Percentiles rank a stretch among this genome's conserved stretches.
These are phyloP conservation scores for Spodoptera picta DNA, from an alignment of 2,888 invertebrate species.

Conservation along the genomic window DNA sequence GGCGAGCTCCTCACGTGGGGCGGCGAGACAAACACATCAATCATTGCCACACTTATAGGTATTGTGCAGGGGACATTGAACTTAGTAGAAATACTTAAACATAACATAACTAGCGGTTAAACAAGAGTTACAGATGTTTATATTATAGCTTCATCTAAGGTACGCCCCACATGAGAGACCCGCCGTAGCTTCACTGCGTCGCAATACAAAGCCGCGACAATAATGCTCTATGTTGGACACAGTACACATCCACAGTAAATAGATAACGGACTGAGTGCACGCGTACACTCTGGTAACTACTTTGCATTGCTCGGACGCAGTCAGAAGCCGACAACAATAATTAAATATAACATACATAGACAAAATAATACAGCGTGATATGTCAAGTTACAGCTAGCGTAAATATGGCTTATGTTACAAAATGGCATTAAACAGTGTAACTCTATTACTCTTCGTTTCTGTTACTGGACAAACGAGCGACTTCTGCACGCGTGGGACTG, in stretches of 20 bases:
- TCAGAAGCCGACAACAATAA: conserved; percentile 10
- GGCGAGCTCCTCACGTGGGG: conserved; percentile 8
- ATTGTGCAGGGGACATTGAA: conserved; percentile 48
- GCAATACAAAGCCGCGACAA: conserved; percentile 40
- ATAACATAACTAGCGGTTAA: conserved; percentile 45
- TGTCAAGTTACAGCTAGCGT: conserved; percentile 74
- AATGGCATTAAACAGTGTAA: conserved; percentile 71
- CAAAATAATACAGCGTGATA: conserved; percentile 73
- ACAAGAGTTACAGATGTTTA: conserved; percentile 36
- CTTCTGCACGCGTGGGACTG: conserved; percentile 45
- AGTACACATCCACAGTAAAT: conserved; percentile 64
- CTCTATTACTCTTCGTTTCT: conserved; percentile 62
- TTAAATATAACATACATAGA: conserved; percentile 58
- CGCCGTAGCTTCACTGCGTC: no score
- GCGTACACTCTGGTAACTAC: conserved; percentile 8
- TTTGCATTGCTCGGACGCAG: conserved; percentile 12
- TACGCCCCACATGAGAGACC: no score
- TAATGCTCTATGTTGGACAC: conserved; percentile 76
- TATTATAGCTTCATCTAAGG: conserved; percentile 20
- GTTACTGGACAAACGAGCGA: conserved; percentile 66
- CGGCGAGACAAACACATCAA: conserved; percentile 16
- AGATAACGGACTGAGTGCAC: conserved; percentile 47
- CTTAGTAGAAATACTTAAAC: conserved; percentile 38
- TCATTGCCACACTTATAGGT: conserved; percentile 32
- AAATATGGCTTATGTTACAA: conserved; percentile 59